Evolutionary conservation across 2,888 invertebrate species (phyloP).

Genomic region (Argyra leucocephala): DNA sequence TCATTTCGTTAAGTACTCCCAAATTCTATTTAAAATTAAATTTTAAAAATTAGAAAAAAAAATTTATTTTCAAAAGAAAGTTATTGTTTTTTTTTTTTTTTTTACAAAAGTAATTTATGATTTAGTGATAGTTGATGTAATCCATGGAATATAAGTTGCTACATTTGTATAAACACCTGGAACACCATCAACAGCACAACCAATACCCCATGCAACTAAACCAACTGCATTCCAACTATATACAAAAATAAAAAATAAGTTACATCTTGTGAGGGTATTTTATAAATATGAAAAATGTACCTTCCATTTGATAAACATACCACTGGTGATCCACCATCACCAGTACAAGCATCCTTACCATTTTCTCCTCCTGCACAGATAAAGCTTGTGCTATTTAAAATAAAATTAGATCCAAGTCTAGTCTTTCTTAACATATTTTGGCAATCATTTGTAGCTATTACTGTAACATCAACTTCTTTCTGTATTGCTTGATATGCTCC

Average conservation of each 20-base stretch:
- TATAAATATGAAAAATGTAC: conserved; percentile 17
- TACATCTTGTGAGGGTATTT: neutral
- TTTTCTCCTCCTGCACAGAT: conserved; percentile 70
- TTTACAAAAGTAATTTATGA: neutral
- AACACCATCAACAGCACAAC: conserved; percentile 56
- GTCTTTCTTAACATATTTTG: conserved; percentile 55
- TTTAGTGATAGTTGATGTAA: conserved; percentile 43
- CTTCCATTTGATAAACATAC: conserved; percentile 34
- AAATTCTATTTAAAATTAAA: too few species aligned
- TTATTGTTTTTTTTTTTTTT: neutral
- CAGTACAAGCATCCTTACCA: conserved; percentile 68
- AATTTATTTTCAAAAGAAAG: neutral
- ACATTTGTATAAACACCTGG: conserved; percentile 73
- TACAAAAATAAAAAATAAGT: neutral
- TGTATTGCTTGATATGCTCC: conserved; percentile 50
- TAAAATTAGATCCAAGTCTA: conserved; percentile 54
- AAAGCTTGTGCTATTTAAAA: conserved; percentile 57
- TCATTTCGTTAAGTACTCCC: too few species aligned
- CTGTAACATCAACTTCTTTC: conserved; percentile 66
- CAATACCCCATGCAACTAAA: conserved; percentile 50
- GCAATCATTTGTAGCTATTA: conserved; percentile 57
- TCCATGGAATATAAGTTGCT: conserved; percentile 57
- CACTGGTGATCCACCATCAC: conserved; percentile 47
- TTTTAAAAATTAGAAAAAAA: neutral
- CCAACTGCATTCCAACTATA: conserved; percentile 43